Base-by-base conservation (phyloP, 2,888 invertebrate genomes). In the Stratiomys singularior region DNA sequence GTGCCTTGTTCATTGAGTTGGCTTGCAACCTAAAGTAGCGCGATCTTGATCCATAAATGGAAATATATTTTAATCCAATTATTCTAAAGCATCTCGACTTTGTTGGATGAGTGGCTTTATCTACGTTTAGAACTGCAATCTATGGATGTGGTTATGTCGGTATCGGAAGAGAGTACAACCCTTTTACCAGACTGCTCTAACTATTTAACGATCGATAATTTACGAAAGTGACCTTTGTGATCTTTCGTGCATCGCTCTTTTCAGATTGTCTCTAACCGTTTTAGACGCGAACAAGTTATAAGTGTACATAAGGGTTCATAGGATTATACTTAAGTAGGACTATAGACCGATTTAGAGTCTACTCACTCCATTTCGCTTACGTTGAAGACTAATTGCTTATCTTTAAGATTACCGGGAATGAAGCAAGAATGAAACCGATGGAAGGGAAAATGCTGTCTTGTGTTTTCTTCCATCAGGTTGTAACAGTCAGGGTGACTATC, bases 121-220 rank as follows among this genome's bases (percentile, higher is more conserved):
- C 37, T 21, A 47, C 21, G 46, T 69, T n/a, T 28, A 28, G 56
- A n/a, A 58, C 60, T 74, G 69, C 69, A 18, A 27, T 52, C 72
- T 0, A 28, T 30, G 30, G 37, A 3, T 37, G 37, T 37, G 9
- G 5, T 3, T 37, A 37, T 37, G 37, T 37, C 5, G 37, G 5
- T 37, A 37, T 9, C 5, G 37, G 37, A 2, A 52, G 72, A 72
- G 27, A n/a, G 56, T 18, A 72, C 72, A 72, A 56, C 58, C 58
- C 56, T 72, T 46, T 72, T 72, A 28, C 30, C 18, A 72, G 28
- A 30, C 58, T 72, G n/a, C 76, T 76, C 76, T 46, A 76, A 76
- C 76, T 76, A 76, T 76, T 76, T 76, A 76, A 76, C 76, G 76
- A 76, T 76, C 76, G 76, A 76, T 76, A 76, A 76, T 76, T 76